Base-by-base conservation (phyloP, 2,113 vertebrate species). In the Brachirus orientalis region DNA sequence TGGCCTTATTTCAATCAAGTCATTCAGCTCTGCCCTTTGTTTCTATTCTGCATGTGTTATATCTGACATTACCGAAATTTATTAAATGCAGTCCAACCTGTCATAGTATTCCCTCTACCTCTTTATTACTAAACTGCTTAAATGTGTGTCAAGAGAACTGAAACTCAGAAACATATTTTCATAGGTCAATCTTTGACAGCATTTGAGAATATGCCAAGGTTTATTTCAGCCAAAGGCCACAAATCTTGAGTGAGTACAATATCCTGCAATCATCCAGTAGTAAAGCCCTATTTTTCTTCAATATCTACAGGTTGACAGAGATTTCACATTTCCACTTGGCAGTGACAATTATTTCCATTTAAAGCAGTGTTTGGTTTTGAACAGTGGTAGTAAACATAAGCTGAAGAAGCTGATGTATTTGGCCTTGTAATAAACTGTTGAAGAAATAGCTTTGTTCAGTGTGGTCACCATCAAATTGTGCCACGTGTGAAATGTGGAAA, bases 381-480 rank as follows among this genome's bases (percentile, higher is more conserved):
- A 10, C n/a, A n/a, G n/a, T n/a, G n/a, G 22, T 57, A 67, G 47
- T 52, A 14, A 63, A 72, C 55, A 44, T 44, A 46, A 38, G 45
- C 48, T 40, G 6, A 69, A 38, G 55, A 52, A 46, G 47, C 40
- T 38, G 60, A 66, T 55, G 50, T 54, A 62, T 38, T 76, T 59
- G 72, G 72, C 59, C 81, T 69, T 75, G 69, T 72, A 72, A 82
- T 82, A 69, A 80, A 84, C 46, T 69, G 38, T 66, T 78, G 18
- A 66, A 65, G 63, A 87, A 80, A 82, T 60, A 72, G 69, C 69
- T 79, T 74, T 69, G 75, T 37, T 41, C 48, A 51, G 61, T 57
- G 33, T n/a, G 13, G 44, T 69, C 45, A 28, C 45, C 14, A 50
- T 75, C 36, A 51, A 66, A 72, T 43, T 19, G n/a, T n/a, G 65